Evolutionary conservation across 2,797 vertebrate genomes (phyloP), one percentile per base, ranked within the genome.

Genomic region (Luscinia luscinia): DNA sequence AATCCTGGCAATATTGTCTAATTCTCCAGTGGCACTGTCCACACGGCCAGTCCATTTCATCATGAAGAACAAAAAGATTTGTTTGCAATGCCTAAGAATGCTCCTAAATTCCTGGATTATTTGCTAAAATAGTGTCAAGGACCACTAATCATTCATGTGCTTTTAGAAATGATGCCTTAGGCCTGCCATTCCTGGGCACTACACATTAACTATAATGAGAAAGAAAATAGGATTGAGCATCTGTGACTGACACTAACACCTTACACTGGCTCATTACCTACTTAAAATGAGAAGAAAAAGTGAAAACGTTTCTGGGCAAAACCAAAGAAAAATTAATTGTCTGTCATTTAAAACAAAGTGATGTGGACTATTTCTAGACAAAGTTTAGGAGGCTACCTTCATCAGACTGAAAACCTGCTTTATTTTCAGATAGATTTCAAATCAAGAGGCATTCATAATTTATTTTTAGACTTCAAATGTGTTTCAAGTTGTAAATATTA

Each of bases 351-450:
- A 92, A 94, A 86, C 54, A 84, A 93, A 96, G 87, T 76, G 21
- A 49, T 91, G 45, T 63, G 26, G 22, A 62, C 32, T 57, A 22
- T 79, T 59, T 93, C 72, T 63, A 80, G 75, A 23, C 46, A 63
- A 43, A 83, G 63, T 85, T 90, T 87, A 89, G 70, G 84, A 81
- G 15, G 4, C 22, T 95, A 78, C 78, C 66, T 49, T 64, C 92
- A 82, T 84, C 51, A 94, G 61, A 92, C 36, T 77, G 73, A 90
- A 95, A 91, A 80, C 19, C 32, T 92, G 46, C 48, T 94, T 95
- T 74, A 91, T 83, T 97, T 97, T 95, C 69, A 92, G 48, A 49
- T 8, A 92, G 70, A 38, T 76, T 90, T 92, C 80, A 95, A 96
- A 97, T 90, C 48, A 89, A 43, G 59, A 95, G 23, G 58, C 36